Percentiles rank a stretch among this genome's conserved stretches.
These are phyloP conservation scores for Rattus rattus DNA, from an alignment of 2,113 vertebrate species.

Conservation along the genomic window DNA sequence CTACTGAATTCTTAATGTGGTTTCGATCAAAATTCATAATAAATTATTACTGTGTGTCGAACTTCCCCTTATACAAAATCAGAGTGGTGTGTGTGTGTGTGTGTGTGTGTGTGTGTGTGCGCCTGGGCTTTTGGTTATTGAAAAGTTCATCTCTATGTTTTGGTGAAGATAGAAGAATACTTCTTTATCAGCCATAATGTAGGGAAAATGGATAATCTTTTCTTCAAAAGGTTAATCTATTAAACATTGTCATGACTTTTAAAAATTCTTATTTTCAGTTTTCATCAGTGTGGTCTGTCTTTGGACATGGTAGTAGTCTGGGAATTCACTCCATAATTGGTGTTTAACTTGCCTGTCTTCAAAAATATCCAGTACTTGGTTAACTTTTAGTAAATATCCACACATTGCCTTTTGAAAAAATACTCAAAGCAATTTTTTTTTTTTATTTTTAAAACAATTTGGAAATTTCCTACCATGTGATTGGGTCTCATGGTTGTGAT, in stretches of 20 bases:
- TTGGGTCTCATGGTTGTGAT: neutral
- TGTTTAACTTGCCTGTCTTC: neutral
- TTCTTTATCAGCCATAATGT: neutral
- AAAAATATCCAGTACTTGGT: slow-evolving; percentile 36
- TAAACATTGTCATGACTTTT: slow-evolving; percentile 29
- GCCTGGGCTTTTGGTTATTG: neutral
- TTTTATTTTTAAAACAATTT: slow-evolving; percentile 19
- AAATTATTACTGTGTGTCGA: neutral
- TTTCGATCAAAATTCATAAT: slow-evolving; percentile 1
- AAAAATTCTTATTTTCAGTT: slow-evolving; percentile 28
- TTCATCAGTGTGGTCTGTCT: slow-evolving; percentile 23
- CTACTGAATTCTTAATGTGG: neutral
- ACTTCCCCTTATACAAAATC: neutral
- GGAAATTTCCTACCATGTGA: neutral
- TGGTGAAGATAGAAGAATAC: neutral
- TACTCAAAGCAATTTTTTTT: neutral
- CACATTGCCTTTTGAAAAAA: neutral
- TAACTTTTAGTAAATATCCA: neutral
- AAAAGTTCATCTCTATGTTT: neutral
- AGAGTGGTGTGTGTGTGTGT: neutral
- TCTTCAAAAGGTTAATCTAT: slow-evolving; percentile 3
- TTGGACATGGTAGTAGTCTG: slow-evolving; percentile 16
- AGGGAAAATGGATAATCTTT: neutral
- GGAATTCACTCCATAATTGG: neutral
- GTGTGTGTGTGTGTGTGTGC: neutral